phyloP scores from a whole-genome alignment of 2,113 vertebrate species.

The Ia io region DNA sequence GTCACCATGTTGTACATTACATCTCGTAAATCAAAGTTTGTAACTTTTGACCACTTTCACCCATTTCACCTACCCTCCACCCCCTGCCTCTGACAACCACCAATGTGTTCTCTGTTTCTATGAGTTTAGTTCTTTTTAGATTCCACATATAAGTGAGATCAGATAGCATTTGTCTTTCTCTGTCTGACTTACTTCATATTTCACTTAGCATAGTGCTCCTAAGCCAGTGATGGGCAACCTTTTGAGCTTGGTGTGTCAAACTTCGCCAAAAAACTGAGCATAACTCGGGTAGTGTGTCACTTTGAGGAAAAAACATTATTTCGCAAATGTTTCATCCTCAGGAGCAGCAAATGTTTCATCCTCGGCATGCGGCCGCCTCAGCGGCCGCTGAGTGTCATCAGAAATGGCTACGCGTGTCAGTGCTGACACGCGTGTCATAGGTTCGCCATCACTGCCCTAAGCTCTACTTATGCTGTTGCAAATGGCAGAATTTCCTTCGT shows the following conservation, averaged over 20 bases:
- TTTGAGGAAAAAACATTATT: too few relatives aligned
- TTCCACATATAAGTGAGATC: neutral
- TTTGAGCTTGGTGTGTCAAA: too few relatives aligned
- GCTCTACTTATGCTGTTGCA: neutral
- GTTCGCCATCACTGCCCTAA: too few relatives aligned
- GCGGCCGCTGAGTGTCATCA: too few relatives aligned
- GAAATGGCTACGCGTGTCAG: too few relatives aligned
- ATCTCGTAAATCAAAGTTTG: neutral
- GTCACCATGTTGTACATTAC: neutral
- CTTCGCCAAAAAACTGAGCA: too few relatives aligned
- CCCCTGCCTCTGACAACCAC: neutral
- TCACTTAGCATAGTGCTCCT: neutral
- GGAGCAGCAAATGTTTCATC: too few relatives aligned
- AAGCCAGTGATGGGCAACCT: too few relatives aligned
- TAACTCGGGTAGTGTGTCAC: too few relatives aligned
- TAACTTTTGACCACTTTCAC: neutral
- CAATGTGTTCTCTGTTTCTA: neutral
- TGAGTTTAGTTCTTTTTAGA: neutral
- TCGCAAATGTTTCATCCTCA: too few relatives aligned
- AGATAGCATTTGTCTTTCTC: neutral
- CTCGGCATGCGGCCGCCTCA: too few relatives aligned
- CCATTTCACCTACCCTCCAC: neutral
- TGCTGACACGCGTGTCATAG: too few relatives aligned
- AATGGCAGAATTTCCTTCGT: neutral
- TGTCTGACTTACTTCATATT: neutral